A percentile compares a stretch with the other conserved stretches of the same genome.
These are phyloP conservation scores for Eupleurogrammus muticus DNA, from an alignment of 2,797 vertebrate genomes.

Conservation along the genomic window DNA sequence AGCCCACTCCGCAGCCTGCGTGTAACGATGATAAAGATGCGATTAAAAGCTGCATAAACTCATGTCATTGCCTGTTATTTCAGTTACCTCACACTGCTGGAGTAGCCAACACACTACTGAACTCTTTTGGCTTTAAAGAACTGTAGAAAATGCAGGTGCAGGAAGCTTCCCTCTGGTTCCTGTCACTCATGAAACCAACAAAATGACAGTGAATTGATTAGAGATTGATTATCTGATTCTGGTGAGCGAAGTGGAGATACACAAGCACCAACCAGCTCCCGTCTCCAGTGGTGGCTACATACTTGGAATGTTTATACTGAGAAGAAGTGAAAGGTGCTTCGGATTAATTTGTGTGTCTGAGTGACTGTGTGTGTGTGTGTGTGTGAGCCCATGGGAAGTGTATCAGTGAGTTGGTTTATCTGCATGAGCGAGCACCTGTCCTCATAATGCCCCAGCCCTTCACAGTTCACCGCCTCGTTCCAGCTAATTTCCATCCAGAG, in stretches of 20 bases:
- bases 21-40: too few relatives aligned
- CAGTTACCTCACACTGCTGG: neutral
- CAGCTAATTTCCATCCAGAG: conserved; percentile 75
- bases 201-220: neutral
- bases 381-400: conserved; percentile 11
- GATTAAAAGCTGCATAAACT: too few relatives aligned
- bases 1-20: too few relatives aligned
- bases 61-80: neutral
- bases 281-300: neutral
- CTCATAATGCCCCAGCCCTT: conserved; percentile 66
- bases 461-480: conserved; percentile 74
- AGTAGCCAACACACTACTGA: neutral
- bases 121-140: too few relatives aligned
- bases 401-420: conserved; percentile 50
- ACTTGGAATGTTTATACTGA: neutral
- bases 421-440: conserved; percentile 63
- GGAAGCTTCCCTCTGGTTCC: neutral
- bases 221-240: neutral
- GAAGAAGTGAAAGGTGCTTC: conserved; percentile 2
- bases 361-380: neutral
- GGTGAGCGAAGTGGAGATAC: too few relatives aligned
- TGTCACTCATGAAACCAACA: neutral
- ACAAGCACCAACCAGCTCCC: neutral
- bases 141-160: too few relatives aligned
- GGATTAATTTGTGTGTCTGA: conserved; percentile 23